Base-by-base conservation (phyloP, 2,888 invertebrate species). In the Maniola hyperantus region DNA sequence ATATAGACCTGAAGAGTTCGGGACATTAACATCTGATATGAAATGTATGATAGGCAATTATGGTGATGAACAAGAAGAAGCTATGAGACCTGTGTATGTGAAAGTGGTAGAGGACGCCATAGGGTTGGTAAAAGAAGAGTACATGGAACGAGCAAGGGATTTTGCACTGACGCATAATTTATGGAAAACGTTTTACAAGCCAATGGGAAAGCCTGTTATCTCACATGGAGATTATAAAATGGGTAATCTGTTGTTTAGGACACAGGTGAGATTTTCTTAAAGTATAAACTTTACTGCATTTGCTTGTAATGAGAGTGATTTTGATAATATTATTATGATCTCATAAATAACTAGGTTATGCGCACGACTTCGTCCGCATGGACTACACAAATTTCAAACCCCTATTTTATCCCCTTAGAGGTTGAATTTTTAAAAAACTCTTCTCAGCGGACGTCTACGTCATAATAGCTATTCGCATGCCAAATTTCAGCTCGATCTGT, bases 211-310 rank as follows among this genome's bases (percentile, higher is more conserved):
- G 6, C 68, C 77, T 0, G 83, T 84, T 18, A 60, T 87, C 5
- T 72, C 72, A 0, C 87, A 88, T 20, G 84, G 84, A 0, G 87
- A 87, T 70, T 87, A 76, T 65, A 77, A 84, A 61, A 73, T 81
- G 34, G 84, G 84, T 60, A 87, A 87, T 59, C 67, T 85, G 42
- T 39, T 77, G n/a, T 76, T 72, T 57, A 70, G 64, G 13, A 68
- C 48, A 34, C 48, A 71, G 74, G 77, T 77, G 42, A 74, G 46
- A n/a, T n/a, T n/a, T n/a, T n/a, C n/a, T n/a, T n/a, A n/a, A 46
- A 15, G 0, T 36, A 36, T 2, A 36, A 36, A 10, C 10, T 10
- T 36, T 36, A 10, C 1, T 36, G 36, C 36, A 36, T 36, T 44
- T 6, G 6, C n/a, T 44, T n/a, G n/a, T n/a, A 44, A n/a, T 44